Evolutionary conservation across 2,797 vertebrate species (phyloP), one percentile per base, ranked within the genome.

Genomic region (Urosaurus nigricauda): DNA sequence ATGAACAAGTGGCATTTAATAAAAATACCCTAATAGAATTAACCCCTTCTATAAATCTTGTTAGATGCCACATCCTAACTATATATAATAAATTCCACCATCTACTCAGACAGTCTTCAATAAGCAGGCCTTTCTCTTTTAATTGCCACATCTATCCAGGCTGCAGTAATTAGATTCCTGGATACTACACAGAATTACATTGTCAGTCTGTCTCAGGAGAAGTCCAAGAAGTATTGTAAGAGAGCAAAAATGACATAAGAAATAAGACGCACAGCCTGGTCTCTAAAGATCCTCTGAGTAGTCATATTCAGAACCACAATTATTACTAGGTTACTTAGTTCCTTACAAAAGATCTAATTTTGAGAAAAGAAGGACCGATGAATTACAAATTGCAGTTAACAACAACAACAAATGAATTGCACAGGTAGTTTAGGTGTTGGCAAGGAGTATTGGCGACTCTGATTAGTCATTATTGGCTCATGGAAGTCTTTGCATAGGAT

Each of bases 91-190:
- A 40, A 24, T 37, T 56, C 65, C 11, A 14, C 13, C 17, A 1
- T 32, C 14, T 37, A 35, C 53, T 87, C 26, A 56, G 65, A 14
- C 51, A 13, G 8, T 53, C n/a, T 37, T 87, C 65, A 35, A 7
- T 51, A 11, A 53, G 19, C 17, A 80, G 63, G 24, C 26, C 6
- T 35, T 1, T 2, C 0, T 9, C 43, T 37, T 87, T 24, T 80
- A 58, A 73, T 58, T n/a, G 26, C 1, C 29, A 80, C 13, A 11
- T 51, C 7, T 24, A 6, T 58, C 8, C 26, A 56, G 78, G 53
- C 35, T 40, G 35, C 32, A 73, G 29, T 43, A 70, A 84, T 84
- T 82, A 68, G n/a, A 53, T 26, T 79, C 43, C 86, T 74, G 73
- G 17, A 32, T 74, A 58, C 29, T 40, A n/a, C 13, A 56, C 3